A percentile compares a stretch with the other conserved stretches of the same genome.
Conservation (phyloP, 2,113 vertebrate genomes). For the Bubo scandiacus region DNA sequence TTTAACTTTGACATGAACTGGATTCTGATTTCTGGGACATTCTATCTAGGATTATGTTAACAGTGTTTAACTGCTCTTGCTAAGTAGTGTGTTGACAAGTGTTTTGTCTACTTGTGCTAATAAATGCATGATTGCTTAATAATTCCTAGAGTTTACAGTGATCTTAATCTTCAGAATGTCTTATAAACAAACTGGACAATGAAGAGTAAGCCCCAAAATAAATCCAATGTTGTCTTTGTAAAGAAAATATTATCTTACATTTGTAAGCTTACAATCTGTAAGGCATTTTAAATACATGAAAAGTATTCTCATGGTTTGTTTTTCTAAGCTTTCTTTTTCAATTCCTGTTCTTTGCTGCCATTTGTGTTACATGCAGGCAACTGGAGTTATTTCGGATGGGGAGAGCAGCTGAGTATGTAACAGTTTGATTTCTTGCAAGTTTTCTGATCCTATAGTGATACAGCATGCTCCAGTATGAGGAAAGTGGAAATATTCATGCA, state of each 20-base stretch:
- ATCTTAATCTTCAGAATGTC: background rate
- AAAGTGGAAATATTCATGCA: slow-evolving; percentile 70
- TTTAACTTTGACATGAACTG: background rate
- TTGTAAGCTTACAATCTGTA: background rate
- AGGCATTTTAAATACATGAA: background rate
- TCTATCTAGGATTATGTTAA: background rate
- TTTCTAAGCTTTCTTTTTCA: slow-evolving; percentile 70
- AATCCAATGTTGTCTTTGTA: background rate
- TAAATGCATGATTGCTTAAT: background rate
- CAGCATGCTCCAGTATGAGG: slow-evolving; percentile 65
- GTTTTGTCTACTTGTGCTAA: background rate
- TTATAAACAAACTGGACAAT: background rate
- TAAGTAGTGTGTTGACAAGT: background rate
- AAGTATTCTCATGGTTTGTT: slow-evolving; percentile 42
- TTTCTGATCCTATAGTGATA: slow-evolving; percentile 48
- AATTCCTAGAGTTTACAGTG: background rate
- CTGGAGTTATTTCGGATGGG: slow-evolving; percentile 98
- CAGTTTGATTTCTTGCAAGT: slow-evolving; percentile 65
- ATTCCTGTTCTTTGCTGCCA: slow-evolving; percentile 74
- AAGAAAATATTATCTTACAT: background rate
- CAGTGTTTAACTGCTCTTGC: background rate
- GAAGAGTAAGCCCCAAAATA: background rate
- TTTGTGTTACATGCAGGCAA: slow-evolving; percentile 89
- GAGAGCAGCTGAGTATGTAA: slow-evolving; percentile 93
- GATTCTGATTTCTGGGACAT: background rate